A percentile compares a stretch with the other conserved stretches of the same genome.
phyloP scores from a whole-genome alignment of 2,888 invertebrate genomes.

The Mythimna impura region DNA sequence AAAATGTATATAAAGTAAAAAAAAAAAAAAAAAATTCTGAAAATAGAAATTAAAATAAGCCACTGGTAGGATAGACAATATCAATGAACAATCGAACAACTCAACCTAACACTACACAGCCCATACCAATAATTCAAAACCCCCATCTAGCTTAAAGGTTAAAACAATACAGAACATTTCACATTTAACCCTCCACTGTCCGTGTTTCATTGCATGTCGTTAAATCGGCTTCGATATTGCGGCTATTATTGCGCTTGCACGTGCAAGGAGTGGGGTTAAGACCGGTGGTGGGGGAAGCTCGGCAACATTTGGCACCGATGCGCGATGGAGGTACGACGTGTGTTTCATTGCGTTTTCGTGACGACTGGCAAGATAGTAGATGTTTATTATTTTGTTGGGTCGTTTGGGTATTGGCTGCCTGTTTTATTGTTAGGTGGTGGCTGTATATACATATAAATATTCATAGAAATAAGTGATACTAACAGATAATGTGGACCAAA shows the following conservation, averaged over 20 bases:
- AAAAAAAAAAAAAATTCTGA: too few species aligned
- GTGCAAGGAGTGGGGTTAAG: slow-evolving; percentile 47
- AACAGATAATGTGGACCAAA: too few species aligned
- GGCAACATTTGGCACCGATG: slow-evolving; percentile 64
- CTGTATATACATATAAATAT: not conserved
- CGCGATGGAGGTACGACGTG: slow-evolving; percentile 34
- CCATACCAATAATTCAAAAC: slow-evolving; percentile 37
- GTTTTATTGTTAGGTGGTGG: not conserved
- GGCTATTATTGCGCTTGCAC: slow-evolving; percentile 65
- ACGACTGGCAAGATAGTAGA: slow-evolving; percentile 21
- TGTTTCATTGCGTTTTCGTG: slow-evolving; percentile 58
- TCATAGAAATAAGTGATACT: too few species aligned
- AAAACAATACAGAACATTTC: slow-evolving; percentile 56
- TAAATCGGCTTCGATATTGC: slow-evolving; percentile 60
- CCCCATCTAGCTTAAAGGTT: slow-evolving; percentile 51
- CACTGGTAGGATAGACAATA: not conserved
- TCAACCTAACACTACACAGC: slow-evolving; percentile 1
- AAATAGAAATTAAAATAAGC: too few species aligned
- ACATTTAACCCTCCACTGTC: slow-evolving; percentile 56
- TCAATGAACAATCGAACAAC: not conserved
- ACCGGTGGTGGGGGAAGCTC: slow-evolving; percentile 21
- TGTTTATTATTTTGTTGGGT: slow-evolving; percentile 34
- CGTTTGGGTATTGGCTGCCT: slow-evolving; percentile 1
- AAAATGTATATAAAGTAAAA: too few species aligned
- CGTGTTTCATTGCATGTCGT: slow-evolving; percentile 65